A percentile compares a stretch with the other conserved stretches of the same genome.
Conservation (phyloP, 2,888 invertebrate genomes). For the Bedellia somnulentella region DNA sequence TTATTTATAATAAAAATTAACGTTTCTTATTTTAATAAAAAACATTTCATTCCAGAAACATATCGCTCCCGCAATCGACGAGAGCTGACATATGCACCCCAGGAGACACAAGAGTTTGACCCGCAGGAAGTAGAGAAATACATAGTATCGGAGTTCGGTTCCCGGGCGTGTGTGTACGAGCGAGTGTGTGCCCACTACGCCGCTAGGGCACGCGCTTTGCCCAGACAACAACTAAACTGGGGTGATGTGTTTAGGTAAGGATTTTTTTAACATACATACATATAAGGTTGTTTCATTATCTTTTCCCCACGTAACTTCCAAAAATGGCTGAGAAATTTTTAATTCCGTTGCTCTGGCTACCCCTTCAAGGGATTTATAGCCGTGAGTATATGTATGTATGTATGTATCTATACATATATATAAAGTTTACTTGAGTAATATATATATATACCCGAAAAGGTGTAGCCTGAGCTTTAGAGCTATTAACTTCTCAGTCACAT, state of each 20-base stretch:
- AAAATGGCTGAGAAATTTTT: too few species aligned
- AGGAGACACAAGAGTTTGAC: slow-evolving; percentile 47
- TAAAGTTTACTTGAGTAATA: too few species aligned
- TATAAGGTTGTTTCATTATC: too few species aligned
- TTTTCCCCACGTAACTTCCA: too few species aligned
- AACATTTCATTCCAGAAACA: slow-evolving; percentile 56
- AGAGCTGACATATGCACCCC: slow-evolving; percentile 23
- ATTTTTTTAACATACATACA: not conserved
- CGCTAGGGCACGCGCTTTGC: slow-evolving; percentile 48
- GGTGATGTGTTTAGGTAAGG: slow-evolving; percentile 75
- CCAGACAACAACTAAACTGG: slow-evolving; percentile 66
- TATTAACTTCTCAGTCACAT: too few species aligned
- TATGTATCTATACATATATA: too few species aligned
- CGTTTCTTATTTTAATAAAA: not conserved
- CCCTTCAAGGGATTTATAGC: too few species aligned
- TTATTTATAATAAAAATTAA: slow-evolving; percentile 4
- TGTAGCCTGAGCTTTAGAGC: too few species aligned
- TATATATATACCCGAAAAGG: too few species aligned
- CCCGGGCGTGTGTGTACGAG: slow-evolving; percentile 77
- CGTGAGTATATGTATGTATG: too few species aligned
- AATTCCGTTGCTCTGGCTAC: too few species aligned
- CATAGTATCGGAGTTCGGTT: slow-evolving; percentile 74
- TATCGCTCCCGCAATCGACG: slow-evolving; percentile 69
- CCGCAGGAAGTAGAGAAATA: slow-evolving; percentile 77
- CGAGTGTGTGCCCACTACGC: slow-evolving; percentile 76